Percentiles rank a stretch among this genome's conserved stretches.
Conservation (phyloP, 1,140 invertebrate genomes). For the Planococcus citri region DNA sequence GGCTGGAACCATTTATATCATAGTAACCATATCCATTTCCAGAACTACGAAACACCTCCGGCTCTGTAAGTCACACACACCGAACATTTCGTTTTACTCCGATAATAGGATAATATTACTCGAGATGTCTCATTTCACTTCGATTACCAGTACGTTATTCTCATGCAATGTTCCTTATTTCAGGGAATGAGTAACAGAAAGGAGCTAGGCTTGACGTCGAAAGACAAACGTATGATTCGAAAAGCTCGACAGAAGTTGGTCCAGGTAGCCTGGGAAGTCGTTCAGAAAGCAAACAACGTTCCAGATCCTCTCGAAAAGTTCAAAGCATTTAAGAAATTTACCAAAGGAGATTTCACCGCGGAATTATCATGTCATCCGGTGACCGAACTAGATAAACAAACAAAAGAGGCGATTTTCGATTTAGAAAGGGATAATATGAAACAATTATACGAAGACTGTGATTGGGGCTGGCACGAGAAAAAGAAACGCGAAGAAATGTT, state of each 20-base stretch:
- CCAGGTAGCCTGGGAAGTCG: background rate
- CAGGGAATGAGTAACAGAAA: constrained; percentile 1
- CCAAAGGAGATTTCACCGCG: background rate
- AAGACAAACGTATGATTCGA: constrained; percentile 6
- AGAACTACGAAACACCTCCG: too few relatives aligned
- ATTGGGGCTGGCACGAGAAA: constrained; percentile 58
- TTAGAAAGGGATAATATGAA: constrained; percentile 48
- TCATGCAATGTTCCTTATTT: background rate
- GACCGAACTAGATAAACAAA: background rate
- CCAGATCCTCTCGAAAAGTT: background rate
- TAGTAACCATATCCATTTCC: too few relatives aligned
- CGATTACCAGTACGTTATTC: too few relatives aligned
- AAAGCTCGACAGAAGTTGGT: background rate
- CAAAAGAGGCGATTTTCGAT: constrained; percentile 39
- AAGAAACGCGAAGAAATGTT: constrained; percentile 57
- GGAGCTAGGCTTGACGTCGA: background rate
- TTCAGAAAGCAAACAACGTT: background rate
- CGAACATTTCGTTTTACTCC: too few relatives aligned
- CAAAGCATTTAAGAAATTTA: background rate
- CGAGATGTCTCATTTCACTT: too few relatives aligned
- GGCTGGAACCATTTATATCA: too few relatives aligned
- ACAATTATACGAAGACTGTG: constrained; percentile 47
- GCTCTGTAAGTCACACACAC: too few relatives aligned
- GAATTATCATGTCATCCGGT: background rate
- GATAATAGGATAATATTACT: too few relatives aligned